Base-by-base conservation (phyloP, 2,888 invertebrate species). In the Parasteatoda lunata region DNA sequence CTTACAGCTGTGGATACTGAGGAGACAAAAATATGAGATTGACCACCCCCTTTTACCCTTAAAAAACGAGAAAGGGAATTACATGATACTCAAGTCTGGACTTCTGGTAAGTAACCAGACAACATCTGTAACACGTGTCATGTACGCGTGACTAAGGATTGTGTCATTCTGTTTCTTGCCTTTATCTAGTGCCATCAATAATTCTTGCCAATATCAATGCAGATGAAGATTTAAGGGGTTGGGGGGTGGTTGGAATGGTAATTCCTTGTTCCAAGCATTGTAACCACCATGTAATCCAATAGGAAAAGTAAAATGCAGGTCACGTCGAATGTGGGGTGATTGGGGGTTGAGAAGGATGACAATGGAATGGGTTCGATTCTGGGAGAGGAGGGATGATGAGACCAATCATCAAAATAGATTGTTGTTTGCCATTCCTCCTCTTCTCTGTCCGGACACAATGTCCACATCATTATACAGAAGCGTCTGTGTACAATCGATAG, bases 131-230 rank as follows among this genome's bases (percentile, higher is more conserved):
- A 81, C 86, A 87, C 81, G 86, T 87, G 86, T 77, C 81, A 30
- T 48, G 13, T 49, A 52, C 85, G 75, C 85, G 85, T 79, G 85
- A 75, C 85, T 73, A n/a, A 9, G 71, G 66, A 75, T 77, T 77
- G 71, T 81, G 86, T 87, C 77, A 87, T 82, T 81, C 77, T 82
- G 81, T 87, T 5, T 64, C 70, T 45, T 72, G 66, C 72, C 77
- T 71, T 69, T 87, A 77, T 77, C 77, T 81, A 77, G 76, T 71
- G 68, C 81, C 86, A 81, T 87, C 86, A 87, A 87, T 87, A 87
- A 82, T 77, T 77, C 51, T 77, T 81, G 81, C 86, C 86, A 87
- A 87, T 87, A 87, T 87, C 86, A 81, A 87, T 87, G 86, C 73
- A 87, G 86, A 87, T 87, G 81, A 82, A 87, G 86, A 81, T 82